Base-by-base conservation (phyloP, 2,888 invertebrate species). In the Helleia helle region DNA sequence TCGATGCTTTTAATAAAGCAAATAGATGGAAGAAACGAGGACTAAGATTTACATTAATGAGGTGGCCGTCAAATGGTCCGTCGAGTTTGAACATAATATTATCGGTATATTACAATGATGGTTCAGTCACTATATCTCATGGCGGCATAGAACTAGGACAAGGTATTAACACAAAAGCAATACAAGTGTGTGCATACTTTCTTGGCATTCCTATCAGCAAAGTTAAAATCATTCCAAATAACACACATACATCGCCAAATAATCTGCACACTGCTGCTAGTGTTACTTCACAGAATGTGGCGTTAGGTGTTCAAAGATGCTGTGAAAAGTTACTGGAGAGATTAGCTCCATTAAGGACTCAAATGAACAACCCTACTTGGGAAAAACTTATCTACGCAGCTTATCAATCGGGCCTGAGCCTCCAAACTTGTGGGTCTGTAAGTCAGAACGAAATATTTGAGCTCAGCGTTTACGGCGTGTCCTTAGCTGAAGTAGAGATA, bases 1-100 rank as follows among this genome's bases (percentile, higher is more conserved):
- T 87, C 1, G 65, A 76, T 12, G 59, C 64, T 28, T 89, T 85
- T 54, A 89, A 89, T 52, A 49, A 55, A 36, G 77, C 84, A 18
- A 92, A 93, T 65, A 77, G 91, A 36, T 93, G 93, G 93, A 90
- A 86, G 54, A 93, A 93, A 64, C 84, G 86, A 34, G 93, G 64
- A 0, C 38, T 69, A 9, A 52, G 62, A 46, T 47, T 54, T 11
- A 14, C 49, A 31, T 42, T 89, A 1, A 72, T 90, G 8, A 69
- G 87, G 9, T 57, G 91, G 40, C 73, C 87, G 0, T 87, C 89
- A 0, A 73, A 89, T 74, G 79, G 81, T 43, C 87, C 68, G 71
- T 74, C 3, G 56, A 88, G 37, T 51, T 58, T 38, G 59, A 75
- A 48, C 64, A 84, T 38, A 62, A 80, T 40, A 85, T 71, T 91